Evolutionary conservation across 2,113 vertebrate genomes (phyloP), one percentile per base, ranked within the genome.

Genomic region (Hymenochirus boettgeri): DNA sequence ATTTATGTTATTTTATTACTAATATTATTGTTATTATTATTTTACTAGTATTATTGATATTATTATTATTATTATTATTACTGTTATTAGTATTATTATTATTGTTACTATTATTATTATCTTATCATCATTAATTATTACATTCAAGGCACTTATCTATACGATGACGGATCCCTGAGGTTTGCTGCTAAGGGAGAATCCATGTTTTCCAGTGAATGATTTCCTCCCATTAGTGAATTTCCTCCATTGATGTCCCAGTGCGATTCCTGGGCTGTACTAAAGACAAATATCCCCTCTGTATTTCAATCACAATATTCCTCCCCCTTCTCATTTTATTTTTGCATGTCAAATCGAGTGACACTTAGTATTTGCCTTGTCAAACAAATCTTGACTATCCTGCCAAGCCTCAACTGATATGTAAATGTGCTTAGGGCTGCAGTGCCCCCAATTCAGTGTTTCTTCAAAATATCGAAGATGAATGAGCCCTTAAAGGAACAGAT

Each of bases 271-370:
- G 52, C 24, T 25, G 17, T n/a, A 54, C 59, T 48, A 27, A 39
- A 54, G 33, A 22, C n/a, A 45, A 54, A 63, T 19, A 35, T 31
- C 33, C 62, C 45, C 54, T 24, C 17, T 23, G 51, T 47, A 56
- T 56, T 64, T 55, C 56, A 51, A 15, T 24, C n/a, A 10, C 39
- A 19, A 46, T 24, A 55, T 45, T 64, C 51, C 56, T 22, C 25
- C 37, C 29, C 23, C 62, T 18, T 46, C 54, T 6, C 10, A 6
- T 31, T 9, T 42, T 42, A 7, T 66, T 57, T 66, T 66, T 66
- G 64, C 64, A 58, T 66, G 64, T 66, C 64, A 66, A 66, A 66
- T 66, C 17, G 58, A 66, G 31, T 51, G 64, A 51, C 64, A 66
- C 64, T 65, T 57, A 57, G 37, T 66, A 39, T 66, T 51, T 57